A percentile compares a stretch with the other conserved stretches of the same genome.
Evolutionary conservation across 1,140 invertebrate species (phyloP).

Genomic region (Dendroctonus ponderosae): DNA sequence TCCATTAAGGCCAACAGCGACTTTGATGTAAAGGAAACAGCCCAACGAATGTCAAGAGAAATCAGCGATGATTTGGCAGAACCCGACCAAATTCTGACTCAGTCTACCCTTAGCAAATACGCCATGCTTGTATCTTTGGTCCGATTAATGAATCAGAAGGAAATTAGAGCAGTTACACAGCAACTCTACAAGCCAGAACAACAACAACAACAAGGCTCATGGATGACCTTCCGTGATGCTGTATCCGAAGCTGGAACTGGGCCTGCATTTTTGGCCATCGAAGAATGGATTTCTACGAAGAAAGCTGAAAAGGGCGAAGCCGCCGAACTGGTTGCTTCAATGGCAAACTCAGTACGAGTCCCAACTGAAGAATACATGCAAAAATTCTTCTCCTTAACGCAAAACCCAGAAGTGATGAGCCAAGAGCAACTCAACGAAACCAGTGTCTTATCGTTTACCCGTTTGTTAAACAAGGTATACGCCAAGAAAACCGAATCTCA

Average conservation of each 20-base stretch:
- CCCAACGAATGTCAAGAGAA: constrained; percentile 55
- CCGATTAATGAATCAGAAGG: constrained; percentile 58
- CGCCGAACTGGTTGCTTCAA: constrained; percentile 54
- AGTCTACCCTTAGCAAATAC: constrained; percentile 62
- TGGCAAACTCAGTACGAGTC: constrained; percentile 55
- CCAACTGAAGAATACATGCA: constrained; percentile 64
- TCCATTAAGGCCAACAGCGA: constrained; percentile 47
- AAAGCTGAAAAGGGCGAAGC: constrained; percentile 59
- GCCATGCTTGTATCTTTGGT: constrained; percentile 58
- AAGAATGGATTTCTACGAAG: constrained; percentile 58
- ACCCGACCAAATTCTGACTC: constrained; percentile 55
- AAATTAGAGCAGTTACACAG: constrained; percentile 43
- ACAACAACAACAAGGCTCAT: constrained; percentile 49
- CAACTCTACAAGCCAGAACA: constrained; percentile 51
- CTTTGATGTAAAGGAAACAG: constrained; percentile 48
- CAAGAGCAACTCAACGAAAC: constrained; percentile 54
- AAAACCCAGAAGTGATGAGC: constrained; percentile 52
- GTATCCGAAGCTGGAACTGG: constrained; percentile 65
- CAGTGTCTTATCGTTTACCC: constrained; percentile 57
- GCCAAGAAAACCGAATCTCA: constrained; percentile 57
- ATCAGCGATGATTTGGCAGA: constrained; percentile 60
- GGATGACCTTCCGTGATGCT: constrained; percentile 62
- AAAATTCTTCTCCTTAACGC: constrained; percentile 57
- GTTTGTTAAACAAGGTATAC: constrained; percentile 58
- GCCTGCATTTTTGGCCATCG: constrained; percentile 61